Evolutionary conservation across 2,888 invertebrate genomes (phyloP), one percentile per base, ranked within the genome.

Genomic region (Homarus gammarus): DNA sequence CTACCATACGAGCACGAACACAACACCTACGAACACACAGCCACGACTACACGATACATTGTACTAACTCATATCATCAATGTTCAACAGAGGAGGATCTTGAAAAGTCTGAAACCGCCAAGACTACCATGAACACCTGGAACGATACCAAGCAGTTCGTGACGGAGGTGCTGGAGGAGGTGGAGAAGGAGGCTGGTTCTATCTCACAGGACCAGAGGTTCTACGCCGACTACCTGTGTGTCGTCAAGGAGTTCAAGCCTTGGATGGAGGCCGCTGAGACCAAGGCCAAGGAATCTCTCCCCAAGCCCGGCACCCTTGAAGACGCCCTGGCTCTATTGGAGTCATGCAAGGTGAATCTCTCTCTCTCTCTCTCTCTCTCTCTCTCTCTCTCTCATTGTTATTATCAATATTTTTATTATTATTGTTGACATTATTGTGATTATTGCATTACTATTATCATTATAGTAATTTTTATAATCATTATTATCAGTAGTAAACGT

Each of bases 91-190:
- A 88, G 36, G 92, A 92, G 36, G 92, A 92, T 38, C 77, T 92
- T 83, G 92, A 92, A 75, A 91, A 91, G 64, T 91, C 92, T 38
- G 91, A 92, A 81, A 92, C 91, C 33, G 92, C 91, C 77, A 91
- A 90, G 79, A 92, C 87, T 49, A 91, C 89, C 79, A 85, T 91
- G 61, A 77, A 78, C 40, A 85, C 81, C 56, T 90, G 91, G 73
- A 73, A 90, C 2, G 91, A 90, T 18, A 88, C 84, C 70, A 91
- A 89, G 84, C 51, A 78, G 36, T 87, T 86, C 85, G 84, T 92
- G 78, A 33, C 18, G 73, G 88, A 90, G n/a, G 84, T 91, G 44
- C 86, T 82, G 75, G 90, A 79, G 31, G 89, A 90, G 44, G 91
- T 92, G 33, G 90, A 92, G 70, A 92, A 89, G 86, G 92, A 92